Evolutionary conservation across 2,797 vertebrate species (phyloP), one percentile per base, ranked within the genome.

Genomic region (Lophius americanus): DNA sequence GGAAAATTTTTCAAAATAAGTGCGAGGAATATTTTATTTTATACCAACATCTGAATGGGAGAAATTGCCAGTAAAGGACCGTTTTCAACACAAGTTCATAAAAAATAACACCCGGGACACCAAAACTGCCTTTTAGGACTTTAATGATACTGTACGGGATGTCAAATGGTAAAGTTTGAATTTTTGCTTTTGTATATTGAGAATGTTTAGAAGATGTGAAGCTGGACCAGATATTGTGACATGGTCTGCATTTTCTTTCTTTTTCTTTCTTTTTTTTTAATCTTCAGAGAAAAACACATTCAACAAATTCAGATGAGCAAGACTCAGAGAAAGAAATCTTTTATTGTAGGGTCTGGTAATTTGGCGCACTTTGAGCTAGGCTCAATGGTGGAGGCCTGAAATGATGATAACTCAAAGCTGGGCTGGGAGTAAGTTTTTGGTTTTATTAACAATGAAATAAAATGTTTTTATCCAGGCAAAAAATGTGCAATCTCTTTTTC

Each of bases 341-440:
- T 56, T 68, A 48, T 48, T 14, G 41, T 47, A 6, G 52, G 41
- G 65, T 85, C 69, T 68, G 63, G 60, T 72, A 37, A 64, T 67
- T 39, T 52, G 32, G 48, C 75, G 56, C 70, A 75, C 71, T 84
- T 78, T 75, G 73, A 83, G 73, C 70, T 6, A 82, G 61, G 36
- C 83, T 85, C 78, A 54, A 59, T 71, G 73, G 61, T 47, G 51
- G 32, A 57, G 7, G 41, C 7, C 35, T 59, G 67, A 77, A 64
- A 63, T 53, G 51, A 82, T 39, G 47, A 52, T 67, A 82, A 88
- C 89, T 90, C 85, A 88, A 89, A 90, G 85, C 89, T 85, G 90
- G 83, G 63, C 90, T 92, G 60, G 51, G 87, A 88, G 87, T 87
- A 88, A 79, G 84, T 69, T 75, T 71, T 85, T 86, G 68, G 64